Conservation (phyloP, 37 sponge, comb jelly and placozoan species). For the Ianthella basta region DNA sequence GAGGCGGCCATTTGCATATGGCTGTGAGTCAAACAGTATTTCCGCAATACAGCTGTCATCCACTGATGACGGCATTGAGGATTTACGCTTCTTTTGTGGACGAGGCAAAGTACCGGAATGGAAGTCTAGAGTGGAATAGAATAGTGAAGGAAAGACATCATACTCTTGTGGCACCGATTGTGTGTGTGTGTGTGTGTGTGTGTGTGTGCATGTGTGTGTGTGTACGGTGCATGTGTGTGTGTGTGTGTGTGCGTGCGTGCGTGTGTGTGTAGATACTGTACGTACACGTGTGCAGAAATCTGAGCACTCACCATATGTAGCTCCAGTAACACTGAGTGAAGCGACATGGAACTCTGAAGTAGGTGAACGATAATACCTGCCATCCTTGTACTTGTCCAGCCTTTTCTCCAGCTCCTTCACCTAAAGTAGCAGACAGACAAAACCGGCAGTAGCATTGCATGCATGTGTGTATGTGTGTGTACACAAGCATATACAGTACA, state of each 20-base stretch:
- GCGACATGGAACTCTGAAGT: conserved; percentile 21
- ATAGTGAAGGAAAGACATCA: too few relatives aligned
- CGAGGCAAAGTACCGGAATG: conserved; percentile 15
- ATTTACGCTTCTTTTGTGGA: background rate
- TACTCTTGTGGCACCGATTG: too few relatives aligned
- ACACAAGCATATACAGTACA: background rate
- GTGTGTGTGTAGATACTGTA: background rate
- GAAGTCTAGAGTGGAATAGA: background rate
- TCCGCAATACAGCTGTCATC: conserved; percentile 34
- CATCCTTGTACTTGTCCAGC: conserved; percentile 8
- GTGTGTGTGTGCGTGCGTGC: background rate
- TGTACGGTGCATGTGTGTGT: background rate
- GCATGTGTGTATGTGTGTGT: too few relatives aligned
- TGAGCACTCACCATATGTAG: background rate
- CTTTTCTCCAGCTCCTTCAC: background rate
- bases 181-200: background rate
- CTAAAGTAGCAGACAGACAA: background rate
- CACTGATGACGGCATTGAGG: background rate
- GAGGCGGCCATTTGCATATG: background rate
- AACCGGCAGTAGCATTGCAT: background rate
- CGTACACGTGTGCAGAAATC: background rate
- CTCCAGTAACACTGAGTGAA: background rate
- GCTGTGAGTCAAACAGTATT: conserved; percentile 20
- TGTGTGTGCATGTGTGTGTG: background rate
- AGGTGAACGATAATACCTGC: background rate